Conservation (phyloP, 2,888 invertebrate genomes). For the Agriotes lineatus region DNA sequence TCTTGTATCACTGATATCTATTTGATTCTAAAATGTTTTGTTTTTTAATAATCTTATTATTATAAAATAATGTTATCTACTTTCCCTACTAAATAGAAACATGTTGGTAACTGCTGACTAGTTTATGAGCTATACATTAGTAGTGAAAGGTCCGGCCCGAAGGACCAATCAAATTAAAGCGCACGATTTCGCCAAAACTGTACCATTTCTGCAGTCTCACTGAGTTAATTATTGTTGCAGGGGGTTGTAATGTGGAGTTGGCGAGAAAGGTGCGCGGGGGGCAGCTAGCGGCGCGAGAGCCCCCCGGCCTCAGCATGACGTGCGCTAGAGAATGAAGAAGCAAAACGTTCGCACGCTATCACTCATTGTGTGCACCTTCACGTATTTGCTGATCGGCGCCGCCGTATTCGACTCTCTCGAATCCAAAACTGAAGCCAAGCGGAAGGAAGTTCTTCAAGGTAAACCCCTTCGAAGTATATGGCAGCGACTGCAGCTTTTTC, state of each 20-base stretch:
- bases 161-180: no score
- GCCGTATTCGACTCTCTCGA: slow-evolving; percentile 99
- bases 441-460: slow-evolving; percentile 92
- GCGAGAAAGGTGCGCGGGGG: slow-evolving; percentile 61
- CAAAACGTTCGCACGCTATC: slow-evolving; percentile 99
- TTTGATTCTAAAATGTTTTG: no score
- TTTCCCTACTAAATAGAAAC: no score
- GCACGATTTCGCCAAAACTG: no score
- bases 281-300: slow-evolving; percentile 65
- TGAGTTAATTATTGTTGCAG: no score
- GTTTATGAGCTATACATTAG: no score
- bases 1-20: no score
- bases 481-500: slow-evolving; percentile 32
- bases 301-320: slow-evolving; percentile 71
- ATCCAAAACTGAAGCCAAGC: slow-evolving; percentile 93
- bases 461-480: slow-evolving; percentile 43
- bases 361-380: slow-evolving; percentile 99
- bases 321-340: slow-evolving; percentile 96
- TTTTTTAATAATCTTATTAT: no score
- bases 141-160: no score
- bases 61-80: no score
- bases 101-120: no score
- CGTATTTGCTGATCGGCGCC: slow-evolving; percentile 98
- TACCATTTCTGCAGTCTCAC: no score
- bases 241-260: slow-evolving; percentile 58